Conservation (phyloP, 2,113 vertebrate species). For the Centropristis striata region DNA sequence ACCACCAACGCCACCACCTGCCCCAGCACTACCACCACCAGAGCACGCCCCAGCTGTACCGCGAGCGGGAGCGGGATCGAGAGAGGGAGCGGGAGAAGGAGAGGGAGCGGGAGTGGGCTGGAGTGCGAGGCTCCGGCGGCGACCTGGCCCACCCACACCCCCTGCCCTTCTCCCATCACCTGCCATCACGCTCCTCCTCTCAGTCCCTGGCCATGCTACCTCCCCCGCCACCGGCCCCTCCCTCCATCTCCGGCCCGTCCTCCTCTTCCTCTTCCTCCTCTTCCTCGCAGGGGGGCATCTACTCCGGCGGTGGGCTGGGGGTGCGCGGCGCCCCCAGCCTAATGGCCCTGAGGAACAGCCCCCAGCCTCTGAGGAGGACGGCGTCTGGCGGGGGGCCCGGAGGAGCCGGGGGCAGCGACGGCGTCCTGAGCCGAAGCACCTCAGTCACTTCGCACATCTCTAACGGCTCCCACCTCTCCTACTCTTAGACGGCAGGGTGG, state of each 20-base stretch:
- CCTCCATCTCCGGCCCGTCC: constrained; percentile 79
- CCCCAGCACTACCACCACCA: constrained; percentile 88
- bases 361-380: constrained; percentile 92
- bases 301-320: constrained; percentile 78
- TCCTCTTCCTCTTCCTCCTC: constrained; percentile 84
- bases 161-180: constrained; percentile 86
- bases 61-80: constrained; percentile 80
- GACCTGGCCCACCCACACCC: constrained; percentile 83
- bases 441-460: constrained; percentile 95
- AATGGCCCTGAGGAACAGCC: constrained; percentile 92
- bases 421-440: constrained; percentile 91
- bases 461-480: constrained; percentile 93
- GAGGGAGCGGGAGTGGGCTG: constrained; percentile 85
- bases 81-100: constrained; percentile 82
- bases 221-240: constrained; percentile 86
- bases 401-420: constrained; percentile 83
- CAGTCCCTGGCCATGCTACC: constrained; percentile 86
- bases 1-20: constrained; percentile 84
- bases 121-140: constrained; percentile 78
- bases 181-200: constrained; percentile 86
- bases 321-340: constrained; percentile 85
- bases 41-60: constrained; percentile 88
- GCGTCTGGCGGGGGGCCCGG: constrained; percentile 91
- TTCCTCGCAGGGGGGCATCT: constrained; percentile 83
- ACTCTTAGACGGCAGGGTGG: constrained; percentile 85